Base-by-base conservation (phyloP, 2,113 vertebrate species). In the Centropus bengalensis region DNA sequence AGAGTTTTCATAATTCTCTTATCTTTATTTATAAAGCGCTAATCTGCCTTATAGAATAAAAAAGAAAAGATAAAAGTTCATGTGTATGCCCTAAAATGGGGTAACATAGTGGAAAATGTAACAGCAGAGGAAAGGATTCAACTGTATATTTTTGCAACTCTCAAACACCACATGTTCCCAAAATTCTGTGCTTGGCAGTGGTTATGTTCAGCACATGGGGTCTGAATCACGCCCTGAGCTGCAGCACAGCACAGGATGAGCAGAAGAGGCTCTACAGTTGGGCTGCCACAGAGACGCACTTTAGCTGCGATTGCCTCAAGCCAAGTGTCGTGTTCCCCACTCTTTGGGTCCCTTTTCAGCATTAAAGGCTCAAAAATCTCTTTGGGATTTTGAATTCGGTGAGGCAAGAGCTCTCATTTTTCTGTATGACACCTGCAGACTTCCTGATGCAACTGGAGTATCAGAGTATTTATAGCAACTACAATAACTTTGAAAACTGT, bases 1-100 rank as follows among this genome's bases (percentile, higher is more conserved):
- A 5, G 86, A 73, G 71, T 49, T 91, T 70, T 78, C 64, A 14
- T 69, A 36, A 77, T 45, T 93, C 75, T 80, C 54, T 28, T 64
- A 33, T 89, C 74, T 91, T 93, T 87, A 85, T 77, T 28, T n/a
- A 89, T 80, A 64, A 94, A 88, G 66, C 4, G 12, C 49, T 82
- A 22, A 78, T 38, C 73, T 60, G 51, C 54, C n/a, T 58, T 32
- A 24, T 76, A 66, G 40, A 36, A 36, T 36, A 36, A 44, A 44
- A 44, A 28, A 11, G 22, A 66, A 47, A 70, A 64, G 49, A 45
- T 14, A 28, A 52, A 51, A 51, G 40, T 84, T 64, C 55, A 56
- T 5, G 5, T 10, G 20, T 22, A 89, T 84, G 26, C 36, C 40
- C 28, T 62, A 76, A 68, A 93, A 67, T 19, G 36, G 11, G 8